These are phyloP conservation scores for Sarcoramphus papa DNA, from an alignment of 2,797 vertebrate genomes.

Conservation along the genomic window DNA sequence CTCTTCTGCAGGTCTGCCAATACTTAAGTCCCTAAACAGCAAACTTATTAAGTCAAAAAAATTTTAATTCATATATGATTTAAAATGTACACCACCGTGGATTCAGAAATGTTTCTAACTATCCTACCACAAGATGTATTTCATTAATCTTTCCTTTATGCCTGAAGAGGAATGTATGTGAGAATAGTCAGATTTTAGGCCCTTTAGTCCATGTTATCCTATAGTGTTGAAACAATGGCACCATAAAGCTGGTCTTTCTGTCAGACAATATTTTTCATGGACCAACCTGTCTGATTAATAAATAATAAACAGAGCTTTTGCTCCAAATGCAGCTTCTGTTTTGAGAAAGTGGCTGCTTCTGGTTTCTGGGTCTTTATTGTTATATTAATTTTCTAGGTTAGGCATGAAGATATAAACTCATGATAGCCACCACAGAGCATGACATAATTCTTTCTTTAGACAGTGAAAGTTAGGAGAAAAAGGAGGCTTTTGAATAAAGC, in stretches of 20 bases:
- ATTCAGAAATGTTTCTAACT: not conserved
- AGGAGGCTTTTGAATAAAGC: not conserved
- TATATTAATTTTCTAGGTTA: not conserved
- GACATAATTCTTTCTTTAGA: not conserved
- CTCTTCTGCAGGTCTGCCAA: not conserved
- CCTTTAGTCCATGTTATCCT: not conserved
- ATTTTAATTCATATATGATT: not conserved
- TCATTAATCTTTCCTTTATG: not conserved
- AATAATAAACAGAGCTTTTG: not conserved
- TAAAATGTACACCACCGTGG: rapidly evolving
- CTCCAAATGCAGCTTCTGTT: not conserved
- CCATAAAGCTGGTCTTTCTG: not conserved
- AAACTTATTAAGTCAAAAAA: not conserved
- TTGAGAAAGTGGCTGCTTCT: not conserved
- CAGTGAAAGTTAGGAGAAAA: not conserved
- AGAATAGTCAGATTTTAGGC: not conserved
- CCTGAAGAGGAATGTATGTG: not conserved
- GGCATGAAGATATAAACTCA: not conserved
- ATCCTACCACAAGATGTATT: not conserved
- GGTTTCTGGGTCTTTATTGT: not conserved
- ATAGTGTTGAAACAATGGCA: not conserved
- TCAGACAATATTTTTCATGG: not conserved
- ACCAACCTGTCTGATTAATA: not conserved
- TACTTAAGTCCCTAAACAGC: not conserved
- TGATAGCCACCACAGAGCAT: not conserved